phyloP scores from a whole-genome alignment of 2,797 vertebrate species.

The Anguilla anguilla region DNA sequence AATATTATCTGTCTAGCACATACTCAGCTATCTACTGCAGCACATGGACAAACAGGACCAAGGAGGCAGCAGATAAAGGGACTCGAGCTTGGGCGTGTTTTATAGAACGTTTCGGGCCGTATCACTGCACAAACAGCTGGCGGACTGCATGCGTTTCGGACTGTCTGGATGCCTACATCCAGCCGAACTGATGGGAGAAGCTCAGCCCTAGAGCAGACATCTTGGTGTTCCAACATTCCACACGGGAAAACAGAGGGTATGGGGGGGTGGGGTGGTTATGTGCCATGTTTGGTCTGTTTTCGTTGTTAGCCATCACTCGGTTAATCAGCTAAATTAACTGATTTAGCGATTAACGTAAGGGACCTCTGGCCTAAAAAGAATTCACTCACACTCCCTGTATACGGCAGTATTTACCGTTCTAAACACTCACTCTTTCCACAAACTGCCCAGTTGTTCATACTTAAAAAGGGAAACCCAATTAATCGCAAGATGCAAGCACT shows the following conservation, averaged over 20 bases:
- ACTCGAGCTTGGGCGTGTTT: background rate
- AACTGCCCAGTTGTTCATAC: background rate
- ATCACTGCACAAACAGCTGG: no score
- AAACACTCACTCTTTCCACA: background rate
- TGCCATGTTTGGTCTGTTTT: background rate
- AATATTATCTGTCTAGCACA: background rate
- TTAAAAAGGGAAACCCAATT: conserved; percentile 1
- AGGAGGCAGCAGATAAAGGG: background rate
- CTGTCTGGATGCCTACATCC: background rate
- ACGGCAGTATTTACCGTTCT: background rate
- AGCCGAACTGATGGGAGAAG: background rate
- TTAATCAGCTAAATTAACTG: background rate
- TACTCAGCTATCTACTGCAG: background rate
- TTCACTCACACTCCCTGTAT: background rate
- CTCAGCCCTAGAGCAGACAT: background rate
- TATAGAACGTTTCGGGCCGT: background rate
- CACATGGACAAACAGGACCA: background rate
- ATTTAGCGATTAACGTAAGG: background rate
- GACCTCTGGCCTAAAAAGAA: background rate
- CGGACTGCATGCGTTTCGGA: background rate
- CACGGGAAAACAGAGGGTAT: background rate
- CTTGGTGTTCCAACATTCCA: background rate
- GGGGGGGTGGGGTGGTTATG: background rate
- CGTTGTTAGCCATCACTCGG: background rate
- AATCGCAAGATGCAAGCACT: background rate